Base-by-base conservation (phyloP, 2,113 vertebrate species). In the Anser cygnoides region DNA sequence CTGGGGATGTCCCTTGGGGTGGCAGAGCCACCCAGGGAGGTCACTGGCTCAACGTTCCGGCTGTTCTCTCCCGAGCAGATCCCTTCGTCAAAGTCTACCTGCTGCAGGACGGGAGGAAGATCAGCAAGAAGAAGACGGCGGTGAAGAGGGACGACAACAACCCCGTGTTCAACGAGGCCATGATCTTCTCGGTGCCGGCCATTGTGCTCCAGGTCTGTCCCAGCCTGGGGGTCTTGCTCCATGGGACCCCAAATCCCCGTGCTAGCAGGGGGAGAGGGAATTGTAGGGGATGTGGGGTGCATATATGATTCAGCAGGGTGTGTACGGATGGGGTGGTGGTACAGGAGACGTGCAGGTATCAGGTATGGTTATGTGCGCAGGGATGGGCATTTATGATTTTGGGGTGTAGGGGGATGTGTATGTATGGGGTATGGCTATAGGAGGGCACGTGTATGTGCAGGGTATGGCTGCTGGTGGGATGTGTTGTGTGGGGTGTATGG, bases 31-130 rank as follows among this genome's bases (percentile, higher is more conserved):
- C 33, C 0, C 0, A 6, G 66, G 52, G 23, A 26, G 43, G 25
- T 22, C 16, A 11, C 46, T 21, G 46, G 20, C 46, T 49, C 46
- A 11, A 11, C 46, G 10, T 22, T 49, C 20, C 22, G 46, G 46
- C 46, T 49, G 8, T 54, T 46, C 43, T 54, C 37, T 54, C 44
- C 39, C 3, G 63, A 46, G 89, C 97, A 99, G 99, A 99, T 95
- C 99, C 99, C 14, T 99, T 99, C 7, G 99, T 99, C 95, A 99
- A 99, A 97, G 99, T 99, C 52, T 99, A 99, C 97, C 98, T 99
- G 85, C 98, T 99, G 90, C 99, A 99, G 97, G 99, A 99, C 0
- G 99, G 99, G 70, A 98, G 98, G 96, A 99, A 99, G 96, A 99
- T 99, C 98, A 99, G 99, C 98, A 99, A 99, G 98, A 99, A 99